Conservation (phyloP, 2,113 vertebrate genomes). For the Mungos mungo region DNA sequence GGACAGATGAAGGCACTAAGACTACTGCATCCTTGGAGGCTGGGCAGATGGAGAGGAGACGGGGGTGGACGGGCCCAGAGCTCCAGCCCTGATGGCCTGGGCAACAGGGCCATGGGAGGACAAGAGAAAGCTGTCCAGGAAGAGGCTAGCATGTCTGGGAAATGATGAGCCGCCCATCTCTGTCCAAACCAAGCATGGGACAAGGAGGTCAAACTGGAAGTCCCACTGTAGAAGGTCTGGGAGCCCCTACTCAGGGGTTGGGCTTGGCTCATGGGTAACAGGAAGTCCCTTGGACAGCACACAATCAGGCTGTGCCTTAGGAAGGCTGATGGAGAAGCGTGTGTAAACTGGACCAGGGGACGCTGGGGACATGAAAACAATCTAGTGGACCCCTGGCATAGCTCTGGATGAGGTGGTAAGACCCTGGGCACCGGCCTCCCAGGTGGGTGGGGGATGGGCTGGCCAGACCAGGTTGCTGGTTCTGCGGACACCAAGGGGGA, state of each 20-base stretch:
- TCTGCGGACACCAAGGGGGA: not conserved
- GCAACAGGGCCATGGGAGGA: not conserved
- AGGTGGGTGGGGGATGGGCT: not conserved
- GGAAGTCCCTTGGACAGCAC: not conserved
- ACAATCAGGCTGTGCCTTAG: not conserved
- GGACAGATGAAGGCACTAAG: not conserved
- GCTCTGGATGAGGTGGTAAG: not conserved
- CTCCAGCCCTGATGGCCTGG: no score
- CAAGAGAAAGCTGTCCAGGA: not conserved
- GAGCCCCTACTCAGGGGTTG: not conserved
- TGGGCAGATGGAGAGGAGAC: not conserved
- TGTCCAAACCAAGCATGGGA: not conserved
- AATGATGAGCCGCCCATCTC: not conserved
- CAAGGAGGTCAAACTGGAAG: not conserved
- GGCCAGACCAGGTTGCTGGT: not conserved
- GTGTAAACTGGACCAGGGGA: not conserved
- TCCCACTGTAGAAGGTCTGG: fast-evolving
- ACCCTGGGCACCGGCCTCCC: not conserved
- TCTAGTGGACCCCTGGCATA: fast-evolving
- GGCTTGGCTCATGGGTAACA: not conserved
- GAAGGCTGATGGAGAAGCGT: not conserved
- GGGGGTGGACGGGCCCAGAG: fast-evolving
- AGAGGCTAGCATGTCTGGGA: not conserved
- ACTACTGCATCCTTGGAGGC: not conserved
- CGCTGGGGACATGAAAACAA: no score